Base-by-base conservation (phyloP, 2,888 invertebrate species). In the Cataglyphis rosenhaueri region DNA sequence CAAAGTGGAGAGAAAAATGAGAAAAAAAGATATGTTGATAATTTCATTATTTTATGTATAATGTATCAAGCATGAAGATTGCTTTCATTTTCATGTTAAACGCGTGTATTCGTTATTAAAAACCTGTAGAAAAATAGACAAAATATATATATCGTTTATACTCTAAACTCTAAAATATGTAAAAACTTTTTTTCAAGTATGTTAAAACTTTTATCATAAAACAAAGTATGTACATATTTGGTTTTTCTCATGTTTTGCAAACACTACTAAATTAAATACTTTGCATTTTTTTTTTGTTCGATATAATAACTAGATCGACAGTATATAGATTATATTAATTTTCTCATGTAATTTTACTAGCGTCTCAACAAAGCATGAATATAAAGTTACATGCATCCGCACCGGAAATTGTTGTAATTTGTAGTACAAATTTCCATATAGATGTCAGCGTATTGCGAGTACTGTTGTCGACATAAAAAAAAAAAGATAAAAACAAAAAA, bases 361-460 rank as follows among this genome's bases (percentile, higher is more conserved):
- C 41, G 29, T 29, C 29, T 48, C 21, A 41, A 68, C 25, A 70
- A 44, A 38, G n/a, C 6, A 32, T 41, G 44, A 78, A 68, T 59
- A 59, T 10, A 18, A 44, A 44, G 57, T 71, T 41, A 21, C 32
- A 8, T 41, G 21, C 44, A 44, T 57, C 18, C 44, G 25, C 35
- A 32, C 6, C 9, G 55, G 15, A 79, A 71, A 79, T 59, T 79
- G 57, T 71, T 59, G 59, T 79, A 79, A 79, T 79, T 79, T 79
- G 59, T 79, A 79, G 70, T 38, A 18, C 32, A 59, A 79, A 79
- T 79, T 79, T 79, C 78, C 71, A 79, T 71, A 79, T 59, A 79
- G 59, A 44, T 59, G 44, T 57, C 57, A n/a, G 48, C 48, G 48
- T n/a, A 21, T 44, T 12, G 55, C 44, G 57, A 32, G 59, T 59